phyloP scores from a whole-genome alignment of 2,797 vertebrate genomes.

The Scleropages formosus region DNA sequence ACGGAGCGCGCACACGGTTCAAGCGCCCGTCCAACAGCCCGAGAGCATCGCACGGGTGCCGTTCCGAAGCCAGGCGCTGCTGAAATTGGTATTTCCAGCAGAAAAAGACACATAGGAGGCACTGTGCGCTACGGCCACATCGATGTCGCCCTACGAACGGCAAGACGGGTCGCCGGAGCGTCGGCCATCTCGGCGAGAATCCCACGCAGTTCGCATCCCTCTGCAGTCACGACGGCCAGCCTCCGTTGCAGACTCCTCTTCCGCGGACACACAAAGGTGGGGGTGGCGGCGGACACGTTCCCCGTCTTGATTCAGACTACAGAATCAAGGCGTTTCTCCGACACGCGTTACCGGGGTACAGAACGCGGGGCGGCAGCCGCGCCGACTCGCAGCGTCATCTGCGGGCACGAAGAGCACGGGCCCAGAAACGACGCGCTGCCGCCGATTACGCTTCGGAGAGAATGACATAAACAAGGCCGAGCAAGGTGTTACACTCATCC shows the following conservation, averaged over 20 bases:
- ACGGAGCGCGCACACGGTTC: too few species aligned
- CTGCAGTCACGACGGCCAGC: not conserved
- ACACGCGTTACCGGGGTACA: slow-evolving; percentile 21
- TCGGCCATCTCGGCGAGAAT: not conserved
- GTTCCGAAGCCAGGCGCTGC: too few species aligned
- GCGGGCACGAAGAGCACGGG: not conserved
- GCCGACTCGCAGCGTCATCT: slow-evolving; percentile 12
- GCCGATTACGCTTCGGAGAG: slow-evolving; percentile 27
- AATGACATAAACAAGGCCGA: slow-evolving; percentile 42
- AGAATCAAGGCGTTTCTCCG: not conserved
- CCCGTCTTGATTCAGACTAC: too few species aligned
- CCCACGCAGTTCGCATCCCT: not conserved
- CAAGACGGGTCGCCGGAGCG: not conserved
- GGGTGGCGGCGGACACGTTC: not conserved
- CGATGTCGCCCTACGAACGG: not conserved
- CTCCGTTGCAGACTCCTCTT: not conserved
- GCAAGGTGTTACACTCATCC: slow-evolving; percentile 36
- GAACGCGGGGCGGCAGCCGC: slow-evolving; percentile 22
- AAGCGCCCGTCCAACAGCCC: too few species aligned
- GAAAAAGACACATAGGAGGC: not conserved
- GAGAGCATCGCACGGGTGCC: too few species aligned
- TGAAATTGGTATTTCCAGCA: too few species aligned
- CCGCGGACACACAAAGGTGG: not conserved
- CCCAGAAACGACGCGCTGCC: not conserved
- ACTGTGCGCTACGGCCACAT: not conserved